Evolutionary conservation across 2,888 invertebrate species (phyloP).

Genomic region (Ophraella communa): DNA sequence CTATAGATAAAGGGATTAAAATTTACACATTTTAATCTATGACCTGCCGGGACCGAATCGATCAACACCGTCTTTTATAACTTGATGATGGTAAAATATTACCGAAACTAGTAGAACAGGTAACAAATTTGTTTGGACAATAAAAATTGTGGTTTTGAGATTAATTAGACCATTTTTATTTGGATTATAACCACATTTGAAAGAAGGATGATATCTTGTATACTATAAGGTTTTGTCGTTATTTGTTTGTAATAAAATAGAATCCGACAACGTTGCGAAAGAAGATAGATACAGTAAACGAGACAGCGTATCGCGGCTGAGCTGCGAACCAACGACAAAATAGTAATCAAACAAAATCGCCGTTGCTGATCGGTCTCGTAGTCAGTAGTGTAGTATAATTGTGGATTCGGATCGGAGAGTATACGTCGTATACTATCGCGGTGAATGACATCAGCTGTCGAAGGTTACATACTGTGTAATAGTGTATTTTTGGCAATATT

Average conservation of each 20-base stretch:
- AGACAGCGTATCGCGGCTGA: constrained; percentile 34
- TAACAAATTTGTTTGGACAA: too few relatives aligned
- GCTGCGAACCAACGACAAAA: constrained; percentile 14
- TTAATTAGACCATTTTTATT: too few relatives aligned
- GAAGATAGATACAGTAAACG: constrained; percentile 29
- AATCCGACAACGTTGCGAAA: constrained; percentile 4
- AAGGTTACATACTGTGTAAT: constrained; percentile 4
- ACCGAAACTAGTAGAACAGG: too few relatives aligned
- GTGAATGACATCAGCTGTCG: constrained; percentile 42
- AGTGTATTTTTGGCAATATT: background rate
- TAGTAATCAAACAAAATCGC: constrained; percentile 17
- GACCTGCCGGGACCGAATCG: too few relatives aligned
- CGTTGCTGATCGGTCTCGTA: background rate
- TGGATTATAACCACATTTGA: too few relatives aligned
- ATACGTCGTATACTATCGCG: constrained; percentile 11
- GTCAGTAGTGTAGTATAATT: constrained; percentile 7
- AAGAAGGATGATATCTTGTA: too few relatives aligned
- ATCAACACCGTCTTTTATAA: too few relatives aligned
- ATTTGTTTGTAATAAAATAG: background rate
- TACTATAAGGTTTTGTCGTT: too few relatives aligned
- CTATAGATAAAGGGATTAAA: too few relatives aligned
- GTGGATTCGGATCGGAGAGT: constrained; percentile 20
- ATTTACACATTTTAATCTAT: too few relatives aligned
- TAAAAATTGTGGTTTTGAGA: too few relatives aligned
- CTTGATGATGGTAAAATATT: too few relatives aligned